Base-by-base conservation (phyloP, 2,113 vertebrate species). In the Geococcyx californianus region DNA sequence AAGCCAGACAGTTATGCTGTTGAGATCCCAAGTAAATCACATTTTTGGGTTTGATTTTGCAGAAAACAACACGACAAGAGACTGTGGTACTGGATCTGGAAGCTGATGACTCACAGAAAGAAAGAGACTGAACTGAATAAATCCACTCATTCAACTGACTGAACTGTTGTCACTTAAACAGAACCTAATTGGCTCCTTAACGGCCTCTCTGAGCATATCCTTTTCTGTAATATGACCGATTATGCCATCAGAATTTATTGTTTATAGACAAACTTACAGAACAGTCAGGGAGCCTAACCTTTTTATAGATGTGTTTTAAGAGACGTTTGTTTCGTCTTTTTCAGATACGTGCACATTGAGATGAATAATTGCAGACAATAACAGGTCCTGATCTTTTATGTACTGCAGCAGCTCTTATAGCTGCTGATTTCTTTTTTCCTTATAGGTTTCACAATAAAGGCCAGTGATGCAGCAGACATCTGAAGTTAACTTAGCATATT, bases 131-230 rank as follows among this genome's bases (percentile, higher is more conserved):
- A 95, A 96, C 80, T 81, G 94, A 96, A 97, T 96, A 97, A 97
- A 97, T 94, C 93, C 94, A 95, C 94, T 97, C 93, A 96, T 94
- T 97, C 96, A 97, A 95, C 90, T 85, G 84, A 93, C 91, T 95
- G 96, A 97, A 96, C 95, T 94, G 91, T 93, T 97, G 96, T 97
- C 96, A 97, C 94, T 97, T 97, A 96, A 92, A 97, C 96, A 97
- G 93, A 97, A 95, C 86, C 95, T 97, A 97, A 96, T 95, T 97
- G 96, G 91, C 86, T 97, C 97, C 92, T 96, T 97, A 96, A 97
- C 51, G 56, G 97, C 94, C 94, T 95, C 95, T 94, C 96, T 95
- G 96, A 96, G 94, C 94, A 95, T 96, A 97, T 97, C 94, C 91
- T 91, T 93, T 97, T 93, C 95, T 96, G 88, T 95, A 97, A 96